Conservation (phyloP, 2,113 vertebrate genomes). For the Ochotona curzoniae region DNA sequence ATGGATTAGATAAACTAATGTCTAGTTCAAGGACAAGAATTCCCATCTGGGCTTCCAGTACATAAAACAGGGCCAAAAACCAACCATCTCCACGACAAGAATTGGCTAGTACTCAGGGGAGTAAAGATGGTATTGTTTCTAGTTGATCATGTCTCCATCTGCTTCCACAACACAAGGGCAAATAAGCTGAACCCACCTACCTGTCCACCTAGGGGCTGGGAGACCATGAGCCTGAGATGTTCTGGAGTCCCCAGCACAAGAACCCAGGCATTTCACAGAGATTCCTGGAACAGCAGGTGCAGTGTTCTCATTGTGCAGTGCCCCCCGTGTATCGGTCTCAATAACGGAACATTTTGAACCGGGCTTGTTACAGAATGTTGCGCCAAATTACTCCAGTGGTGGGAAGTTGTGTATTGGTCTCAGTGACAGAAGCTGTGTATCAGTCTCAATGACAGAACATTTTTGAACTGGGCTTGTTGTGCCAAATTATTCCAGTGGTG, state of each 20-base stretch:
- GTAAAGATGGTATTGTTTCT: constrained; percentile 91
- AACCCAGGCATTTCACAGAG: neutral
- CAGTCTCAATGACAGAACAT: neutral
- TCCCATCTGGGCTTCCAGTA: constrained; percentile 82
- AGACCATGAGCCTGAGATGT: neutral
- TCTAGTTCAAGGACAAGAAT: constrained; percentile 90
- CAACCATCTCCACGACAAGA: constrained; percentile 90
- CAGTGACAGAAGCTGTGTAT: no score
- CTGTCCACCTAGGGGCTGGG: neutral
- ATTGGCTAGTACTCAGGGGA: constrained; percentile 89
- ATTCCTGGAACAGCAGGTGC: neutral
- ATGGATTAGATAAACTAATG: constrained; percentile 91
- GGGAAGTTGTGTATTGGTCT: neutral
- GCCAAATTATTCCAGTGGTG: fast-evolving
- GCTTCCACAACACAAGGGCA: constrained; percentile 92
- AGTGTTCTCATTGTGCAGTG: fast-evolving
- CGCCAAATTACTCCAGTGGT: fast-evolving
- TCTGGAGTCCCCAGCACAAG: no score
- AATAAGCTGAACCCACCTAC: constrained; percentile 79
- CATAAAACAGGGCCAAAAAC: constrained; percentile 90
- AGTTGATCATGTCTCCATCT: constrained; percentile 90
- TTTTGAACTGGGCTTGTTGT: fast-evolving
- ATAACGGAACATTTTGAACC: neutral
- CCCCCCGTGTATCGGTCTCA: no score
- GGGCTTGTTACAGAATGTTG: fast-evolving